Evolutionary conservation across 1,140 invertebrate species (phyloP), one percentile per base, ranked within the genome.

Genomic region (Drosophila repletoides): DNA sequence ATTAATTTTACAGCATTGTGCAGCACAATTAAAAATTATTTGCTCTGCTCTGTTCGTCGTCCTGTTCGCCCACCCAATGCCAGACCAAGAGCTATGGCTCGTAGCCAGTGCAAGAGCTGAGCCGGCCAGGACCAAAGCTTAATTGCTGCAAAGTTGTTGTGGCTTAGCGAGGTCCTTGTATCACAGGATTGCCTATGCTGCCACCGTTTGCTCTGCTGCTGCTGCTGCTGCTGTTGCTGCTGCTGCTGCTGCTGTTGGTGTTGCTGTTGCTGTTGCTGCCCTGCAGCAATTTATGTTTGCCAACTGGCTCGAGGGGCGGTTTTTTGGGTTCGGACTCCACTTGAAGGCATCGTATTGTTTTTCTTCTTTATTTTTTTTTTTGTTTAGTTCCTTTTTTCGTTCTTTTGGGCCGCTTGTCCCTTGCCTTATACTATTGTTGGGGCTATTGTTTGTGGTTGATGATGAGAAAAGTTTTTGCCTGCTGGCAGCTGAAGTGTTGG

Each of bases 1-100:
- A 86, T 86, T 86, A 86, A 86, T 86, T 86, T 86, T 86, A 86
- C 80, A 86, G 80, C 80, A 86, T 86, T 86, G 80, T 86, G 80
- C 80, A 86, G 81, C 72, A 86, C 80, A 86, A 86, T 86, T 86
- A 86, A 86, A 83, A 86, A 86, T 86, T 86, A 86, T 86, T 84
- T 86, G 71, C 80, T 72, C 58, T 58, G 45, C 72, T 60, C 43
- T 9, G n/a, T 36, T 59, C 38, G 5, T 55, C n/a, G 38, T 9
- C 40, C 1, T 12, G 31, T 29, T 38, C 17, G n/a, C n/a, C n/a
- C n/a, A n/a, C n/a, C n/a, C n/a, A n/a, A n/a, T n/a, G n/a, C n/a
- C n/a, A n/a, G n/a, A n/a, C n/a, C n/a, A n/a, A n/a, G n/a, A n/a
- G n/a, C n/a, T n/a, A n/a, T n/a, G n/a, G n/a, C n/a, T n/a, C n/a